Percentiles rank a stretch among this genome's conserved stretches.
These are phyloP conservation scores for Ditylenchus dipsaci DNA, from an alignment of 1,140 invertebrate species.

Conservation along the genomic window DNA sequence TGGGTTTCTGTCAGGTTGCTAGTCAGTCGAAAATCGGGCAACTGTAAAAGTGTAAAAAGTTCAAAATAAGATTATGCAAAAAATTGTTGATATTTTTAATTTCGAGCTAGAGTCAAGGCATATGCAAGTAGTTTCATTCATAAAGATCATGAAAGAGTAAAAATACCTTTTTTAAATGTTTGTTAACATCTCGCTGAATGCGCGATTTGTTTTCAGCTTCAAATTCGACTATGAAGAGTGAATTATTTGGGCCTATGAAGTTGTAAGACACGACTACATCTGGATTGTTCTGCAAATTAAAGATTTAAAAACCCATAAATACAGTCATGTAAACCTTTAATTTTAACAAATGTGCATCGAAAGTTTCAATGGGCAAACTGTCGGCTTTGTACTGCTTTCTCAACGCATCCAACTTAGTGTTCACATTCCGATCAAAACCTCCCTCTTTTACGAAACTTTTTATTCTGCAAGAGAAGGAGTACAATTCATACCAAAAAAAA, in stretches of 20 bases:
- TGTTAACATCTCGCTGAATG: conserved; percentile 19
- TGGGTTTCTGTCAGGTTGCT: conserved; percentile 3
- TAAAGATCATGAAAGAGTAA: too few relatives aligned
- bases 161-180: conserved; percentile 44
- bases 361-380: conserved; percentile 4
- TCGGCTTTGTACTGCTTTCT: not conserved
- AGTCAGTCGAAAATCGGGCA: conserved; percentile 23
- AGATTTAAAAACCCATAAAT: not conserved
- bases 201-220: conserved; percentile 23
- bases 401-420: not conserved
- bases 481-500: too few relatives aligned
- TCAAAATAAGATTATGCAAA: too few relatives aligned
- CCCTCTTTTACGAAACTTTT: not conserved
- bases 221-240: conserved; percentile 47
- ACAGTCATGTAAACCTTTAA: not conserved
- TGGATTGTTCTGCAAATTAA: conserved; percentile 44
- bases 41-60: conserved; percentile 14
- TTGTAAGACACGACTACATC: conserved; percentile 40
- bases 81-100: too few relatives aligned
- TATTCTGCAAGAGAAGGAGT: too few relatives aligned
- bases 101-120: too few relatives aligned
- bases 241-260: conserved; percentile 43
- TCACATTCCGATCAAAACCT: not conserved
- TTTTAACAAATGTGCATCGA: not conserved
- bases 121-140: too few relatives aligned